Evolutionary conservation across 2,888 invertebrate genomes (phyloP).

Genomic region (Chydorus sphaericus): DNA sequence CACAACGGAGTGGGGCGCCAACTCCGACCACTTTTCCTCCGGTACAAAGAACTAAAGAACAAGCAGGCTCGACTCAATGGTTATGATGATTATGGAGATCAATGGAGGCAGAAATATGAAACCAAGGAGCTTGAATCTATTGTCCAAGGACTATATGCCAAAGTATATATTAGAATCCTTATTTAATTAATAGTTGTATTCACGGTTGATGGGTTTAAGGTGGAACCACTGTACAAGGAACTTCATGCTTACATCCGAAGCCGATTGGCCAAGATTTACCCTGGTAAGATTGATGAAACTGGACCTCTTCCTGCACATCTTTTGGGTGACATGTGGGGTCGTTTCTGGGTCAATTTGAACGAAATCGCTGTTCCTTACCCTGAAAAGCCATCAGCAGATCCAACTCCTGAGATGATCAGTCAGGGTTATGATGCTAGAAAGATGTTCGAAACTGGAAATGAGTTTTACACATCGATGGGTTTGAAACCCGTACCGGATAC

Average conservation of each 20-base stretch:
- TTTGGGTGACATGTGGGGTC: constrained; percentile 28
- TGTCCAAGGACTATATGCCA: constrained; percentile 15
- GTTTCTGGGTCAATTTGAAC: constrained; percentile 24
- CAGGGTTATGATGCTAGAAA: constrained; percentile 17
- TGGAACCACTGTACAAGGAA: constrained; percentile 27
- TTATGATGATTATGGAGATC: constrained; percentile 17
- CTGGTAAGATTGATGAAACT: constrained; percentile 18
- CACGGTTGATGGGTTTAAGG: no score
- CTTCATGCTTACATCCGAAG: constrained; percentile 31
- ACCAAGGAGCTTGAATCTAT: constrained; percentile 17
- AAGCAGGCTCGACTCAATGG: constrained; percentile 17
- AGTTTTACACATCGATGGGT: constrained; percentile 31
- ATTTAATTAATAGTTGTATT: no score
- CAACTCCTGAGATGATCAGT: constrained; percentile 19
- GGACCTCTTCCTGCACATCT: constrained; percentile 35
- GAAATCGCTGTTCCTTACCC: constrained; percentile 22
- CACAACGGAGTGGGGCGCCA: constrained; percentile 20
- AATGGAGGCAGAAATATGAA: constrained; percentile 19
- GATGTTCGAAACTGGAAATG: constrained; percentile 27
- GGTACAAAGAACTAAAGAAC: constrained; percentile 18
- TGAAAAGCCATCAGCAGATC: constrained; percentile 21
- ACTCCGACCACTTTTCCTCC: constrained; percentile 19
- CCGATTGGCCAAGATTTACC: constrained; percentile 25
- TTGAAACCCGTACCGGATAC: constrained; percentile 27
- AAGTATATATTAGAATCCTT: no score